Evolutionary conservation across 2,888 invertebrate genomes (phyloP), one percentile per base, ranked within the genome.

Genomic region (Ceraclea dissimilis): DNA sequence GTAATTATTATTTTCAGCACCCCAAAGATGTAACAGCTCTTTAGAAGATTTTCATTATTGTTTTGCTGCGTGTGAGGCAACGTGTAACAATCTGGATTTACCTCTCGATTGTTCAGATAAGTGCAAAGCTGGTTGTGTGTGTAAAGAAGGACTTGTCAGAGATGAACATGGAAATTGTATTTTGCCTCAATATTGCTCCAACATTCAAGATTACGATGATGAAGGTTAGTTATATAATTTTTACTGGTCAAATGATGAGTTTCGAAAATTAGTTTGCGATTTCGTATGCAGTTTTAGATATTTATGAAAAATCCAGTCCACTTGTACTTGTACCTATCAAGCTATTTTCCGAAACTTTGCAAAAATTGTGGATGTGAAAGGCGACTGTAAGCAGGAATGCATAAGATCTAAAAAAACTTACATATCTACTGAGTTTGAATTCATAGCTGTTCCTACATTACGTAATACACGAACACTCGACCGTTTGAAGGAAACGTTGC

Each of bases 61-160:
- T 34, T 51, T 51, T 5, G 49, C 59, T 33, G 59, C 53, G 2
- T 61, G 61, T 50, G 55, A 54, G 11, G 18, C 17, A 17, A 61
- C 61, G 1, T 61, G 61, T 13, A 47, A 51, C 26, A 59, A 59
- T 19, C 53, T 43, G 18, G 51, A 49, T 17, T 17, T 19, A 10
- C 31, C 49, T 8, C 33, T 46, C 10, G 39, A 55, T n/a, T 60
- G 60, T 34, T 26, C 39, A 1, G 16, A 51, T 16, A 33, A 56
- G 33, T 62, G 61, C 26, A 44, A 58, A 39, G 31, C 54, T 11
- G 62, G 62, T 11, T 62, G 62, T 44, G 52, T 58, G 33, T 62
- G 62, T 33, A 52, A 60, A 51, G 50, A 52, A 18, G 62, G 60
- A 2, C 50, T 56, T 16, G 62, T 62, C 16, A 51, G 58, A 21